phyloP scores from a whole-genome alignment of 1,140 invertebrate species.

The Rhysida immarginata region DNA sequence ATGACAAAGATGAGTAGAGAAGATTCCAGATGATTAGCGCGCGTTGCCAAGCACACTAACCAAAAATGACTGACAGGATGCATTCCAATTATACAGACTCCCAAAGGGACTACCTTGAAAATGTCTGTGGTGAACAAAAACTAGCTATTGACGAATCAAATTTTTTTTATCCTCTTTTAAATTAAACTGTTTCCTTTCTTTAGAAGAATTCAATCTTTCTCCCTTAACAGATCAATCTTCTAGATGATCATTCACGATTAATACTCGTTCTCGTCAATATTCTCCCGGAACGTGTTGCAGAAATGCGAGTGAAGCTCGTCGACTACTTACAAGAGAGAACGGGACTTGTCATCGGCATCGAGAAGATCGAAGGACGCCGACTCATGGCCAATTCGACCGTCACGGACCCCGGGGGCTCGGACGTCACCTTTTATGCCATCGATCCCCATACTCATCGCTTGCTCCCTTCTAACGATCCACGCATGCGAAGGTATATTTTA shows the following conservation, averaged over 20 bases:
- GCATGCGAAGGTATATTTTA: slow-evolving; percentile 56
- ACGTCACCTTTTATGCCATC: slow-evolving; percentile 71
- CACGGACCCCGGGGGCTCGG: slow-evolving; percentile 56
- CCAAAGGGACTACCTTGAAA: too few species aligned
- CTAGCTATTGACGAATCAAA: too few species aligned
- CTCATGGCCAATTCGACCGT: slow-evolving; percentile 49
- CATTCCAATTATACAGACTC: too few species aligned
- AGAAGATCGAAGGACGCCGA: slow-evolving; percentile 54
- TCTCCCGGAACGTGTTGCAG: slow-evolving; percentile 49
- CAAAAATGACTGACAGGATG: too few species aligned
- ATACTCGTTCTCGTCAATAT: slow-evolving; percentile 57
- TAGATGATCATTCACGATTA: slow-evolving; percentile 51
- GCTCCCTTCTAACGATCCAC: slow-evolving; percentile 48
- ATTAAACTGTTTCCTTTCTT: too few species aligned
- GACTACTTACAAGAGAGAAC: slow-evolving; percentile 54
- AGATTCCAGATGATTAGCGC: too few species aligned
- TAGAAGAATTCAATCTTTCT: too few species aligned
- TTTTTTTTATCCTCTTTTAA: too few species aligned
- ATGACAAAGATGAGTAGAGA: too few species aligned
- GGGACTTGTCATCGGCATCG: slow-evolving; percentile 55
- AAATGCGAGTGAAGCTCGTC: slow-evolving; percentile 44
- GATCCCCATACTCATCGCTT: slow-evolving; percentile 62
- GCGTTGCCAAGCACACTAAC: too few species aligned
- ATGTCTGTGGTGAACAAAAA: too few species aligned
- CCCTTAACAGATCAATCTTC: slow-evolving; percentile 50